Evolutionary conservation across 92 coral and sea anemone genomes (phyloP), one percentile per base, ranked within the genome.

Genomic region (Muricea muricata): DNA sequence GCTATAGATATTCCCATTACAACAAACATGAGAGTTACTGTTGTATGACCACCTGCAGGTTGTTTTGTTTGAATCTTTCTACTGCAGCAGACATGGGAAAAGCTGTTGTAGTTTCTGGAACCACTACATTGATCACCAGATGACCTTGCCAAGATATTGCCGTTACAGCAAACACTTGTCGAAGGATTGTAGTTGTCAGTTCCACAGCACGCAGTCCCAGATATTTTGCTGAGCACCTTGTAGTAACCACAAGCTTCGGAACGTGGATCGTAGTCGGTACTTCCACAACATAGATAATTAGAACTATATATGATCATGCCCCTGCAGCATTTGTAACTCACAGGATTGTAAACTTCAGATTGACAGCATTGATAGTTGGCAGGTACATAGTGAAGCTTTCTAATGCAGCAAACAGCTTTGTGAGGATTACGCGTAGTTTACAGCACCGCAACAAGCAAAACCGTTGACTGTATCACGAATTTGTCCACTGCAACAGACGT

Each of bases 71-170:
- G 23, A 48, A 75, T 29, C 31, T 26, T 13, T 4, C 81, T 67
- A 46, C 10, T 17, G 34, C 81, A 75, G 18, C 81, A 75, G 30
- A 75, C 34, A 5, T 50, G 47, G 9, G 21, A 12, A 1, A 3
- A n/a, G 18, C 65, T 75, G 15, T 75, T 26, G 35, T 21, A 75
- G 11, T 75, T 75, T 33, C 11, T 75, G 13, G 81, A 46, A n/a
- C 65, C 81, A 52, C 81, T 50, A 34, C 81, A 75, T 18, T 75
- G 81, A 54, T 75, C 58, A 24, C 81, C 81, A 29, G 81, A 75
- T 35, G 81, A 75, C 39, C 34, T 46, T 48, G 81, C 33, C 81
- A 75, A 55, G 39, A 75, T 48, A 29, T 75, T 48, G 31, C 81
- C 81, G 41, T 33, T 28, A 54, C 81, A 75, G 18, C 81, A 75